Conservation (phyloP, 2,888 invertebrate genomes). For the Pediacus dermestoides region DNA sequence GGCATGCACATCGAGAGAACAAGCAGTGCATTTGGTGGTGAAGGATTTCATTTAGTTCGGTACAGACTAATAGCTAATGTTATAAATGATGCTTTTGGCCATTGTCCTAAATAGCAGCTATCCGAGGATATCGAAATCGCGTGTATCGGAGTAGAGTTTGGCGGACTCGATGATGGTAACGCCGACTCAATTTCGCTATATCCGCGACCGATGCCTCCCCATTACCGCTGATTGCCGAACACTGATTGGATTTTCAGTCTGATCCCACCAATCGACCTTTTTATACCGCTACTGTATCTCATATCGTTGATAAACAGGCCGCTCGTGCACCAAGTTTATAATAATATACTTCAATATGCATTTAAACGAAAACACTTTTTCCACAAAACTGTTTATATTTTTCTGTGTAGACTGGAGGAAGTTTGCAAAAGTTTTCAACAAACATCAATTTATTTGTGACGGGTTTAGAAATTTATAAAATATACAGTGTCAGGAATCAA, state of each 20-base stretch:
- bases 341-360: slow-evolving; percentile 22
- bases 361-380: slow-evolving; percentile 13
- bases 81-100: slow-evolving; percentile 13
- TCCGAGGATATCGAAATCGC: slow-evolving; percentile 13
- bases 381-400: slow-evolving; percentile 6
- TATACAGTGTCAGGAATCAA: too few relatives aligned
- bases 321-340: slow-evolving; percentile 23
- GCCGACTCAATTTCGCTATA: slow-evolving; percentile 29
- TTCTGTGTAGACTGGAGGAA: slow-evolving; percentile 5
- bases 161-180: slow-evolving; percentile 16
- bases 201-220: slow-evolving; percentile 41
- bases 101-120: slow-evolving; percentile 14
- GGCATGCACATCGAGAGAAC: too few relatives aligned
- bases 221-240: slow-evolving; percentile 47
- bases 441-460: too few relatives aligned
- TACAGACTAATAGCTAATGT: slow-evolving; percentile 11
- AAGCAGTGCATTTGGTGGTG: slow-evolving; percentile 6
- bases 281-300: slow-evolving; percentile 35
- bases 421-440: too few relatives aligned
- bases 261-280: slow-evolving; percentile 43
- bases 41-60: slow-evolving; percentile 12
- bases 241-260: slow-evolving; percentile 47
- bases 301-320: slow-evolving; percentile 36
- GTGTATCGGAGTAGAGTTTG: slow-evolving; percentile 17
- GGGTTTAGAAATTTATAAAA: too few relatives aligned